Base-by-base conservation (phyloP, 2,797 vertebrate species). In the Ataeniobius toweri region DNA sequence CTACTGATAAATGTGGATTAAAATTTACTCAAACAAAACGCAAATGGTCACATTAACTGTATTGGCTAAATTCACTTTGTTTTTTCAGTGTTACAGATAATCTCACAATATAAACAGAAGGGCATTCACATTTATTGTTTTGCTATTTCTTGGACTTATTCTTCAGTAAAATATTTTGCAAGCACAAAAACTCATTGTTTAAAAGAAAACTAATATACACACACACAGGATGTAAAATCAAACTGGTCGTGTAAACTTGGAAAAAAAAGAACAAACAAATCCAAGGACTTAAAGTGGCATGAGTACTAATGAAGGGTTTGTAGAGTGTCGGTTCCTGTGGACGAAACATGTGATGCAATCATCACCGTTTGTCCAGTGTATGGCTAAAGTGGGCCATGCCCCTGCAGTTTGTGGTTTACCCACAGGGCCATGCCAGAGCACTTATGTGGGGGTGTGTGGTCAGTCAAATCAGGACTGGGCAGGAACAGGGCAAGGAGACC, bases 281-380 rank as follows among this genome's bases (percentile, higher is more conserved):
- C 75, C 90, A 63, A 22, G 70, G 71, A 36, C 79, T 88, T 89
- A 85, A 85, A 84, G 87, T 88, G 86, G 89, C 84, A 88, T 88
- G 88, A 89, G 89, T 89, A 76, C 84, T 93, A 92, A 93, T 92
- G 90, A 93, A 73, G 89, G 89, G 86, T 86, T 91, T 86, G 90
- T 81, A 89, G 78, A 84, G 81, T 86, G 81, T 83, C 76, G 87
- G 91, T 90, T 90, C 86, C 28, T 18, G 85, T 41, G 71, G 81
- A 79, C 81, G 70, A 85, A 83, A 82, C 80, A 24, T 88, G 80
- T 89, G 87, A 91, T 86, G 82, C 83, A 88, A 91, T 91, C 83
- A 82, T 86, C 90, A 90, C 91, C 90, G 91, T 88, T 80, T 2
- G 78, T 89, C 82, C 87, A 70, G 76, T 1, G 44, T 51, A 56